These are phyloP conservation scores for Megaceryle maxima DNA, from an alignment of 2,113 vertebrate genomes.

Conservation along the genomic window DNA sequence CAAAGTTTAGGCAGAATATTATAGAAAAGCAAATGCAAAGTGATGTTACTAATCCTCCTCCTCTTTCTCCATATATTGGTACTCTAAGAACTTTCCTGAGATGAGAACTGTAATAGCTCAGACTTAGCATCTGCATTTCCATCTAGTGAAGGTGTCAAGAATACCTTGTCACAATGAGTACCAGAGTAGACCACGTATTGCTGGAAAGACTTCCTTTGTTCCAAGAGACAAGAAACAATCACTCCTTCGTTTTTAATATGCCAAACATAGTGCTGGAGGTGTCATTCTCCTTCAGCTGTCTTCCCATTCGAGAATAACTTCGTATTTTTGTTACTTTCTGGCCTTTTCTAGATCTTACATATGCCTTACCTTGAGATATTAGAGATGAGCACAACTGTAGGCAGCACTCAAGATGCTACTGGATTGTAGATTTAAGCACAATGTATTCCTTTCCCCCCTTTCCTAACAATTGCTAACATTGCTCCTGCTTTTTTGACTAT, in stretches of 20 bases:
- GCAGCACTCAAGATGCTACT: neutral
- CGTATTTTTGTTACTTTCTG: neutral
- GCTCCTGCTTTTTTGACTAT: neutral
- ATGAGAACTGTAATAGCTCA: neutral
- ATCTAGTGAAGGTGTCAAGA: neutral
- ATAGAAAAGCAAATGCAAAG: neutral
- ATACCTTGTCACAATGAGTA: neutral
- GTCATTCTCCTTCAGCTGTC: neutral
- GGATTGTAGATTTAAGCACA: neutral
- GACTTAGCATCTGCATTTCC: neutral
- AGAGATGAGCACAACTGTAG: neutral
- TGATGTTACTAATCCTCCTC: neutral
- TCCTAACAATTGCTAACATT: neutral
- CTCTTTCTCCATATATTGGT: neutral
- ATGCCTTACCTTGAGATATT: neutral
- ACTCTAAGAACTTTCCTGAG: neutral
- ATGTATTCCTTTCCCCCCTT: neutral
- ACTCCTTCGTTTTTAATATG: neutral
- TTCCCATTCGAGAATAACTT: neutral
- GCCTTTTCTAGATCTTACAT: neutral
- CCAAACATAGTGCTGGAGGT: neutral
- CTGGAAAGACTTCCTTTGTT: neutral
- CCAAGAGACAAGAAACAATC: neutral
- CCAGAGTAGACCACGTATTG: neutral
- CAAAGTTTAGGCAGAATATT: neutral